A percentile compares a stretch with the other conserved stretches of the same genome.
Evolutionary conservation across 53 echinoderm and acorn worm species (phyloP).

Genomic region (Actinopyga echinites): DNA sequence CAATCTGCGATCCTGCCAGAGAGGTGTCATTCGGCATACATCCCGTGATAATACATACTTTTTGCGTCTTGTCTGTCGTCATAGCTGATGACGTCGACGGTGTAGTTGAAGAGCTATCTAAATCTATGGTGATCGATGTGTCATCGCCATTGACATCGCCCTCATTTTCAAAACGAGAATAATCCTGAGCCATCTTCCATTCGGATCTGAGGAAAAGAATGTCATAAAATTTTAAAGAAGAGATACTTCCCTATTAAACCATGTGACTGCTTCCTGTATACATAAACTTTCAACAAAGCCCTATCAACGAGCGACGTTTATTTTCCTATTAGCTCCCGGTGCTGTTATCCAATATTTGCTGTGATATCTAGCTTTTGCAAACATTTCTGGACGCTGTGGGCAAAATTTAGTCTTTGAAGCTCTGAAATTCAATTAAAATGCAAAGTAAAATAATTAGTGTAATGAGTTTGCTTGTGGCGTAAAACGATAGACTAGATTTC

Average conservation of each 20-base stretch:
- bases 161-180: constrained; percentile 64
- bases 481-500: too few relatives aligned
- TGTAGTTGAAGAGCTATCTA: neutral
- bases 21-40: too few relatives aligned
- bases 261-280: too few relatives aligned
- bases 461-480: too few relatives aligned
- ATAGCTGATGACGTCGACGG: neutral
- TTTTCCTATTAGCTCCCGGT: too few relatives aligned
- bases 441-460: too few relatives aligned
- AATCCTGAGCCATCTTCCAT: constrained; percentile 58
- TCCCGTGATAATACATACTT: neutral
- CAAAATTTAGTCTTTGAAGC: neutral
- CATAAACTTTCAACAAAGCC: too few relatives aligned
- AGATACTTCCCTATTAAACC: too few relatives aligned
- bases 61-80: neutral
- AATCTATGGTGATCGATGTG: constrained; percentile 26
- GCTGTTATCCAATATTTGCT: neutral
- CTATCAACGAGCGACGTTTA: too few relatives aligned
- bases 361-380: neutral
- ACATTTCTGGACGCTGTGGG: neutral
- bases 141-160: neutral
- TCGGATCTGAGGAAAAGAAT: constrained; percentile 45
- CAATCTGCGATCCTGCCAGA: too few relatives aligned
- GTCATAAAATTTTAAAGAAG: too few relatives aligned
- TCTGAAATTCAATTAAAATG: too few relatives aligned